Evolutionary conservation across 1,140 invertebrate genomes (phyloP), one percentile per base, ranked within the genome.

Genomic region (Antheraea mylitta): DNA sequence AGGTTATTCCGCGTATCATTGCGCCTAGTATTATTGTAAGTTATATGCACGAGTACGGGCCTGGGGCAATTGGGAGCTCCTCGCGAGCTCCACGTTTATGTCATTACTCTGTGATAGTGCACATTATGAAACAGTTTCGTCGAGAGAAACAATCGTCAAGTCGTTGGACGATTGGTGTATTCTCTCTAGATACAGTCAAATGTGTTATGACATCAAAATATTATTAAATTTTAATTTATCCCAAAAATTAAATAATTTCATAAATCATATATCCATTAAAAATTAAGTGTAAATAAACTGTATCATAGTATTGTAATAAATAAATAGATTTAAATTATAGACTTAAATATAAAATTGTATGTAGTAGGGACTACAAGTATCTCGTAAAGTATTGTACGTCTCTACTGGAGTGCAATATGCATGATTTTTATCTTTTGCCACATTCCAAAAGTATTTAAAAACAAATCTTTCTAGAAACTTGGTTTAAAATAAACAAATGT

Each of bases 31-130:
- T 87, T 87, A 86, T 70, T 82, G 81, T 91, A 89, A 89, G 74
- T 87, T 88, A 53, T 89, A 84, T 80, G 81, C 86, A 88, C 76
- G 85, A 87, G 87, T 87, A 87, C 86, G 89, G 89, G 89, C 89
- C 85, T 80, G 89, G 87, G 88, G 87, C 87, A 91, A 89, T 90
- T 70, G 82, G 86, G 83, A 81, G 73, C 83, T 82, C 81, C 22
- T 69, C 72, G 69, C 66, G 83, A 80, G 86, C 79, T 84, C 87
- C 83, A 78, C 78, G 82, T 86, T 86, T 85, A 90, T 86, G 87
- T 90, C 88, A 86, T 89, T 90, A 90, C 87, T 91, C 89, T 92
- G 90, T 92, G 90, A 92, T 92, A 92, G 81, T 82, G 88, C 88
- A 86, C 86, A 84, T 83, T 79, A 63, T n/a, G 73, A 75, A 81